A percentile compares a stretch with the other conserved stretches of the same genome.
Evolutionary conservation across 2,888 invertebrate genomes (phyloP).

Genomic region (Lomographa bimaculata): DNA sequence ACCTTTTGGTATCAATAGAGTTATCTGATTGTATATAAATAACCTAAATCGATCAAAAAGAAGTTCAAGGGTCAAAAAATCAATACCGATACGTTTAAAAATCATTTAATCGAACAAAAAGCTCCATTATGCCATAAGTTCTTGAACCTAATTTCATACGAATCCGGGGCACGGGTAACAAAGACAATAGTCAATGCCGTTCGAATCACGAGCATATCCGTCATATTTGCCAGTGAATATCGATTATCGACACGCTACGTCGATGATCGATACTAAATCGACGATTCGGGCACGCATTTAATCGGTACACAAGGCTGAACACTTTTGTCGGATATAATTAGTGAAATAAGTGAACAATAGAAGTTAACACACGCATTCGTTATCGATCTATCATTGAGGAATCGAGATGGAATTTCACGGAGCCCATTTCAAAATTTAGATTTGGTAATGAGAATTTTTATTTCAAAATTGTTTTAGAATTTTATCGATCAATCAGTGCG

Average conservation of each 20-base stretch:
- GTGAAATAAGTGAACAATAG: constrained; percentile 38
- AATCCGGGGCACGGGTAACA: constrained; percentile 68
- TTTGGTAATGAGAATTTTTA: constrained; percentile 18
- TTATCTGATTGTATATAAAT: too few species aligned
- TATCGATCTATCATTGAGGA: constrained; percentile 30
- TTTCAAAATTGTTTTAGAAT: constrained; percentile 14
- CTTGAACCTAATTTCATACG: constrained; percentile 68
- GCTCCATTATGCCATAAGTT: constrained; percentile 39
- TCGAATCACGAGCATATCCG: constrained; percentile 66
- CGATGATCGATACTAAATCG: constrained; percentile 58
- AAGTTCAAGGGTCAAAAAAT: constrained; percentile 14
- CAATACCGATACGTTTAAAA: constrained; percentile 7
- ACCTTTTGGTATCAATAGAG: too few species aligned
- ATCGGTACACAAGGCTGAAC: constrained; percentile 49
- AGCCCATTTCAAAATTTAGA: constrained; percentile 27
- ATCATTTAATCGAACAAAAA: constrained; percentile 16
- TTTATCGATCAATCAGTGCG: constrained; percentile 27
- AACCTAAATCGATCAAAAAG: too few species aligned
- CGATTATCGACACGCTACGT: constrained; percentile 58
- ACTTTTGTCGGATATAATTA: constrained; percentile 48
- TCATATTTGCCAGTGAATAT: constrained; percentile 54
- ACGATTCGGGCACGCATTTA: constrained; percentile 48
- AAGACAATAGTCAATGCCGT: constrained; percentile 72
- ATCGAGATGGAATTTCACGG: constrained; percentile 37
- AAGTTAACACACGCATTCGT: constrained; percentile 29